Evolutionary conservation across 2,797 vertebrate species (phyloP).

Genomic region (Peromyscus nudipes): DNA sequence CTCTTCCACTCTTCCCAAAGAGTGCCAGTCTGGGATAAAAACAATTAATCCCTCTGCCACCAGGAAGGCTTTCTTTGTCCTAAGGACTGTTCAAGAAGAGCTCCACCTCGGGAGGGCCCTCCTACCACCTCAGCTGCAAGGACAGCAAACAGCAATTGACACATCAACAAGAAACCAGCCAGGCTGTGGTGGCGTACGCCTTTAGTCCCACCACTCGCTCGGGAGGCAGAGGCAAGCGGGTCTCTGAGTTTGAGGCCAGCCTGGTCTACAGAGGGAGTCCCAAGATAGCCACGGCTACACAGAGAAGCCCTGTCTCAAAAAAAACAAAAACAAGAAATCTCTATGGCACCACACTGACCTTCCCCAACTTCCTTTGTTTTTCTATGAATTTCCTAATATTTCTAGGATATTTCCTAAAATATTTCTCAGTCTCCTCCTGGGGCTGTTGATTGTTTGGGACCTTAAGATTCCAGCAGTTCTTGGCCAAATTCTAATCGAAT

Average conservation of each 20-base stretch:
- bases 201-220: not conserved
- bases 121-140: not conserved
- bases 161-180: not conserved
- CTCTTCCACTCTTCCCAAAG: not conserved
- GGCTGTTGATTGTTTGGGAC: not conserved
- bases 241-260: not conserved
- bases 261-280: not conserved
- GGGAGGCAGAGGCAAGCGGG: not conserved
- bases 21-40: not conserved
- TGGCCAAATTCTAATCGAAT: not conserved
- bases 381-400: constrained; percentile 2
- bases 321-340: constrained; percentile 11
- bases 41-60: not conserved
- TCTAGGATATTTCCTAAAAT: constrained; percentile 23
- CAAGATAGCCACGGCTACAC: not conserved
- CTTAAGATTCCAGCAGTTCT: constrained; percentile 20
- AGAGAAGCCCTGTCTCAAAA: not conserved
- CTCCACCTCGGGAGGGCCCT: not conserved
- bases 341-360: not conserved
- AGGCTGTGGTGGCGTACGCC: rapidly evolving
- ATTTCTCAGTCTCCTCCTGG: constrained; percentile 2
- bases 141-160: not conserved
- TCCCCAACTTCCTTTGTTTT: constrained; percentile 22
- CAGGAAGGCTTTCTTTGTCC: not conserved
- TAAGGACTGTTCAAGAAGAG: not conserved